phyloP scores from a whole-genome alignment of 2,888 invertebrate species.

The Odontocerum albicorne region DNA sequence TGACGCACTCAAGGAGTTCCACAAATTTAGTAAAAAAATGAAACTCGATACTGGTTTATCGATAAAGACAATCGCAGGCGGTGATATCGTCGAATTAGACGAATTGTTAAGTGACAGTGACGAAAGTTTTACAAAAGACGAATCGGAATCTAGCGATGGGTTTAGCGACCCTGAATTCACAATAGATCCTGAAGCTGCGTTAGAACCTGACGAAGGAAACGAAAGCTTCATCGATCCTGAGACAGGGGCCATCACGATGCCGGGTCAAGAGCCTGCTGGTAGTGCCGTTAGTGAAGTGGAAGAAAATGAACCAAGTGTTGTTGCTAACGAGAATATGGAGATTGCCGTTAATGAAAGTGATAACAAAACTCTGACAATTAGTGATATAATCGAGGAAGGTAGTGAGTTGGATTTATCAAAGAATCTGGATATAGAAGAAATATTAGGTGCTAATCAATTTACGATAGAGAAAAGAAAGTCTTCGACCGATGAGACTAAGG shows the following conservation, averaged over 20 bases:
- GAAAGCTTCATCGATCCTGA: conserved; percentile 57
- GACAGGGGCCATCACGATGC: conserved; percentile 53
- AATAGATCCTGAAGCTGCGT: conserved; percentile 53
- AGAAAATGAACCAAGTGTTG: conserved; percentile 40
- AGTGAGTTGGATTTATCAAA: conserved; percentile 53
- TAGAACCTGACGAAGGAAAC: conserved; percentile 53
- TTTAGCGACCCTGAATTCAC: conserved; percentile 56
- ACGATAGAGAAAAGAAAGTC: conserved; percentile 44
- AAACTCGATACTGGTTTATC: conserved; percentile 57
- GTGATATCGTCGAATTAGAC: conserved; percentile 51
- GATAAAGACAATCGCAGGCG: conserved; percentile 55
- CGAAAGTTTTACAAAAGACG: conserved; percentile 26
- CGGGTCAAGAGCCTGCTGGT: conserved; percentile 38
- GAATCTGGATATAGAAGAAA: conserved; percentile 55
- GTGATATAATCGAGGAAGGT: conserved; percentile 52
- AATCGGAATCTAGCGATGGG: conserved; percentile 48
- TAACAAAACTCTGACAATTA: conserved; percentile 51
- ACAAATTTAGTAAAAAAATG: conserved; percentile 56
- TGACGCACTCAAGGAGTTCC: conserved; percentile 56
- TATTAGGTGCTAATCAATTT: conserved; percentile 52
- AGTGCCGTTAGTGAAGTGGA: conserved; percentile 29
- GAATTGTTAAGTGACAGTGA: conserved; percentile 43
- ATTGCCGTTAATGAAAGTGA: conserved; percentile 32
- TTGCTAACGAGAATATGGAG: background rate
- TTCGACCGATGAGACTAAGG: background rate